Evolutionary conservation across 2,113 vertebrate genomes (phyloP), one percentile per base, ranked within the genome.

Genomic region (Aleadryas rufinucha): DNA sequence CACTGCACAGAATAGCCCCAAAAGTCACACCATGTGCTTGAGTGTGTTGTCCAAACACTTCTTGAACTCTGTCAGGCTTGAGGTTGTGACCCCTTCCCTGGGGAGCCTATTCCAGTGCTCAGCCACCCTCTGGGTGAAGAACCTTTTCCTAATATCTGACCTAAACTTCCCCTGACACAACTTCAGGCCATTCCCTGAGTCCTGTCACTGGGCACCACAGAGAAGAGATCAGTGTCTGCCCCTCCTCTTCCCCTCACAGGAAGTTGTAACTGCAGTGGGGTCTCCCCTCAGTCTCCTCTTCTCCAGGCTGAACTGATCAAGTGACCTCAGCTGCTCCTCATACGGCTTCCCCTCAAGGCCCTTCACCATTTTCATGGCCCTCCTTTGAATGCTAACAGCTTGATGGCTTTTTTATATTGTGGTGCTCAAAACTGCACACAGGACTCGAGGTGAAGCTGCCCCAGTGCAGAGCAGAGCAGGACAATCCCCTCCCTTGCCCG

Each of bases 401-500:
- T 28, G 11, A 16, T 74, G 39, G 24, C 3, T 33, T 44, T 74
- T 42, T 37, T 45, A 11, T 17, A 6, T 24, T 66, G 19, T 28
- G 5, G 13, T 6, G 1, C 53, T 14, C 71, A 44, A 18, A 86
- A 2, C 42, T 76, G 30, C 18, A 0, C 31, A 2, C 31, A 33
- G 15, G 0, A 19, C 15, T 42, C 1, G 0, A 35, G 57, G 35
- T 57, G 66, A 65, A 42, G 37, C 44, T 0, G 1, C 27, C 8
- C 37, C 37, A 50, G 66, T 7, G 5, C 66, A 57, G 59, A 57
- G 44, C 52, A 89, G 50, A 28, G 44, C 0, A 0, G 68, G 27
- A 72, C 77, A 65, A 13, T 65, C 68, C 26, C 27, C 33, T 74
- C 52, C 59, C 37, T 59, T 16, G 8, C 19, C 50, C 0, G 1